These are phyloP conservation scores for Drosophila subpulchrella DNA, from an alignment of 1,140 invertebrate species.

Conservation along the genomic window DNA sequence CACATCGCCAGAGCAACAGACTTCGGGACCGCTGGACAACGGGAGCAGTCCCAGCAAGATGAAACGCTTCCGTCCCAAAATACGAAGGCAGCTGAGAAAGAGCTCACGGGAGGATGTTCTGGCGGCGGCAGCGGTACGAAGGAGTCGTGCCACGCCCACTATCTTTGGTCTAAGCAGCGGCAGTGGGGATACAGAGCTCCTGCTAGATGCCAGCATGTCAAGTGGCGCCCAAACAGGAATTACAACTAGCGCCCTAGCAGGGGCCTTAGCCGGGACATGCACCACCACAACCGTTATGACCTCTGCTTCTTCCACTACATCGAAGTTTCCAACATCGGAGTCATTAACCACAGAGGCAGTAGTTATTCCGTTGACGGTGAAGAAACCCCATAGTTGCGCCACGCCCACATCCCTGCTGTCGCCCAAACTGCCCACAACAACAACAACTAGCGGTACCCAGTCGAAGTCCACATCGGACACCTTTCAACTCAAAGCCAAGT, in stretches of 20 bases:
- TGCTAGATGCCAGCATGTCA: constrained; percentile 71
- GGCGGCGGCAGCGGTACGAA: constrained; percentile 49
- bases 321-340: constrained; percentile 25
- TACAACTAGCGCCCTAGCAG: constrained; percentile 5
- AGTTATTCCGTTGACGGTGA: neutral
- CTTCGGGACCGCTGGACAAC: constrained; percentile 32
- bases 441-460: constrained; percentile 8
- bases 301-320: constrained; percentile 1
- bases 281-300: constrained; percentile 16
- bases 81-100: constrained; percentile 75
- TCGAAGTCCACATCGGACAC: constrained; percentile 84
- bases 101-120: constrained; percentile 75
- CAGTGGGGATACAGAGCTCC: constrained; percentile 68
- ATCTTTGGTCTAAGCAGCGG: constrained; percentile 65
- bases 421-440: constrained; percentile 43
- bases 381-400: constrained; percentile 61
- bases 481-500: constrained; percentile 90
- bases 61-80: constrained; percentile 84
- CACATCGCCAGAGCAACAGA: constrained; percentile 67
- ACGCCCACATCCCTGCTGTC: constrained; percentile 63
- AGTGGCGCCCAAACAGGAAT: constrained; percentile 7
- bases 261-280: constrained; percentile 1
- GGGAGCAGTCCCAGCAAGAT: constrained; percentile 80
- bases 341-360: constrained; percentile 17
- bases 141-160: constrained; percentile 46